Conservation (phyloP, 1,140 invertebrate species). For the Scaptomyza pallida region DNA sequence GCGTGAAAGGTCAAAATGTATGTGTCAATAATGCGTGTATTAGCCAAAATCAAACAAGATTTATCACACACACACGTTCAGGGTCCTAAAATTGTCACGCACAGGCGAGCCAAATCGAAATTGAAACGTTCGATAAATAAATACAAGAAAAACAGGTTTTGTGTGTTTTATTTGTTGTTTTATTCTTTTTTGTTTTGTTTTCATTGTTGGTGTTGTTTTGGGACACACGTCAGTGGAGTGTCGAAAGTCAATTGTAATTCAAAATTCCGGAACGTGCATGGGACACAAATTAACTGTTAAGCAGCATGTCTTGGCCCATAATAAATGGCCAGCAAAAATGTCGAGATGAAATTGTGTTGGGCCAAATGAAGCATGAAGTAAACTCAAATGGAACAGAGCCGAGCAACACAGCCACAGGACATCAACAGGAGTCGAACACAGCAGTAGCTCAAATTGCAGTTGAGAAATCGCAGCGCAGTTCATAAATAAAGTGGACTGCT, state of each 20-base stretch:
- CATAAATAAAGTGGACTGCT: slow-evolving; percentile 69
- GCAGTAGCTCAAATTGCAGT: slow-evolving; percentile 68
- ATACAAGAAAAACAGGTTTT: slow-evolving; percentile 18
- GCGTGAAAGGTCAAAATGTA: slow-evolving; percentile 57
- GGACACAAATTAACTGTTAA: slow-evolving; percentile 71
- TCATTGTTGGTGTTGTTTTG: slow-evolving; percentile 39
- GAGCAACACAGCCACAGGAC: not conserved
- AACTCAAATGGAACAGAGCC: slow-evolving; percentile 27
- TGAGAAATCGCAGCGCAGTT: slow-evolving; percentile 73
- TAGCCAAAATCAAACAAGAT: slow-evolving; percentile 64
- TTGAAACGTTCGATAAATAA: slow-evolving; percentile 56
- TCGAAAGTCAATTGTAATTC: slow-evolving; percentile 71
- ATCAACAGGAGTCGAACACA: slow-evolving; percentile 21
- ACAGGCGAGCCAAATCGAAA: slow-evolving; percentile 62
- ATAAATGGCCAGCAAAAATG: slow-evolving; percentile 53
- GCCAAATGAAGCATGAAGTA: slow-evolving; percentile 57
- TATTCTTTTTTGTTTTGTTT: slow-evolving; percentile 20
- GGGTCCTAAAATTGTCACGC: slow-evolving; percentile 62
- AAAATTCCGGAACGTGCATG: slow-evolving; percentile 57
- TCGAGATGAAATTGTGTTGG: slow-evolving; percentile 36
- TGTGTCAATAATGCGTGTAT: slow-evolving; percentile 63
- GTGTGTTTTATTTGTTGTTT: slow-evolving; percentile 1
- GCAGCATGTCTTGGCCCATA: slow-evolving; percentile 34
- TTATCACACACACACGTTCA: slow-evolving; percentile 54
- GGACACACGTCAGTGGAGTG: slow-evolving; percentile 44